Conservation (phyloP, 2,888 invertebrate genomes). For the Phragmatobia fuliginosa region DNA sequence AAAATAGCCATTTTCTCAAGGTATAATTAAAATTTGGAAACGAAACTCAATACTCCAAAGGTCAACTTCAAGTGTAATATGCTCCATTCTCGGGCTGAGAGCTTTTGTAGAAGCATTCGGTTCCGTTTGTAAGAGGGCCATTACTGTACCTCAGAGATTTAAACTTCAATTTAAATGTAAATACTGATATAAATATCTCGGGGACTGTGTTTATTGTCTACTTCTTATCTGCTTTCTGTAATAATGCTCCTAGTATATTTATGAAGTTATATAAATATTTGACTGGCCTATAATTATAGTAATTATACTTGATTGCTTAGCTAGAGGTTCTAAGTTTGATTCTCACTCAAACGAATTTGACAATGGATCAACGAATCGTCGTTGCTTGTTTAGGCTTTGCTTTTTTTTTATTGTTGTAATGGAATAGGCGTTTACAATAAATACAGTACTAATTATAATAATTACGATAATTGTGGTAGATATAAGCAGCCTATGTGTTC, state of each 20-base stretch:
- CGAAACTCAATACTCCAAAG: constrained; percentile 8
- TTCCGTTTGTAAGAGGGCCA: constrained; percentile 9
- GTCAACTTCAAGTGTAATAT: constrained; percentile 4
- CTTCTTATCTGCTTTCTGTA: constrained; percentile 7
- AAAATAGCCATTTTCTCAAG: background rate
- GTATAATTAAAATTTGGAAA: background rate
- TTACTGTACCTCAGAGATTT: constrained; percentile 17
- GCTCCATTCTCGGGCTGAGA: background rate
- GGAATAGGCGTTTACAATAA: too few relatives aligned
- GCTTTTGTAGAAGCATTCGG: constrained; percentile 13
- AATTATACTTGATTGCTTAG: too few relatives aligned
- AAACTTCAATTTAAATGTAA: constrained; percentile 22
- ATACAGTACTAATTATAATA: too few relatives aligned
- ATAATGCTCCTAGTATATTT: background rate
- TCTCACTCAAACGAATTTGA: too few relatives aligned
- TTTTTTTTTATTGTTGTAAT: too few relatives aligned
- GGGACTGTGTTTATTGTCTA: constrained; percentile 6
- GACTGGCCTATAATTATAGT: too few relatives aligned
- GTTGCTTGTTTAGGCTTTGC: too few relatives aligned
- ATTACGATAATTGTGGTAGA: too few relatives aligned
- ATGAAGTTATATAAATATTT: background rate
- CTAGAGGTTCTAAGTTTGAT: too few relatives aligned
- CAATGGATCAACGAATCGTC: too few relatives aligned
- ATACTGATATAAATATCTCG: constrained; percentile 17
- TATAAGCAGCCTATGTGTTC: too few relatives aligned